phyloP scores from a whole-genome alignment of 2,113 vertebrate genomes.

The Coptodon bakossiorum region DNA sequence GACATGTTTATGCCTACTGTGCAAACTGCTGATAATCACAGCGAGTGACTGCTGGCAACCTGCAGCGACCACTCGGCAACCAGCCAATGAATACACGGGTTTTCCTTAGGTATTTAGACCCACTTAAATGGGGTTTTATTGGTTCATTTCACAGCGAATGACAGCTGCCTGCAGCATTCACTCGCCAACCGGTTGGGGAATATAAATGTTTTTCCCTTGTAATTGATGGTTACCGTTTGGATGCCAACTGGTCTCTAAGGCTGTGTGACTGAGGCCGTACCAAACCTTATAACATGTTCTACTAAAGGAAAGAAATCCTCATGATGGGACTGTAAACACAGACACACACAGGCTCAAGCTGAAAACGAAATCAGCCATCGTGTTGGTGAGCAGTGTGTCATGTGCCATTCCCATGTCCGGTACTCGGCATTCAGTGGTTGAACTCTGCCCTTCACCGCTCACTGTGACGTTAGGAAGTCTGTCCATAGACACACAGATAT shows the following conservation, averaged over 20 bases:
- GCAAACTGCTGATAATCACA: background rate
- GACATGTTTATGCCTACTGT: background rate
- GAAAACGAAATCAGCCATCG: background rate
- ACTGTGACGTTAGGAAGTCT: background rate
- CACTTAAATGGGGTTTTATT: background rate
- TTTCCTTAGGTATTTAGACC: background rate
- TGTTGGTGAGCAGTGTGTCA: background rate
- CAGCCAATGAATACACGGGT: rapidly evolving
- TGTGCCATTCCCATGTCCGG: background rate
- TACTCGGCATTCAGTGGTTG: background rate
- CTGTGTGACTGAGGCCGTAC: background rate
- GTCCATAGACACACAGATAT: background rate
- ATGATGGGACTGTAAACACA: background rate
- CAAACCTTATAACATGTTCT: background rate
- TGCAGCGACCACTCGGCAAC: background rate
- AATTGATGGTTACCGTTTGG: background rate
- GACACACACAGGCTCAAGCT: background rate
- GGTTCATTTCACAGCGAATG: background rate
- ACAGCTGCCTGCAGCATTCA: background rate
- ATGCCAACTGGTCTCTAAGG: background rate
- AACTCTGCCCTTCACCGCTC: background rate
- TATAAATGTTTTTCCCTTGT: background rate
- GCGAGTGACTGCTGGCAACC: background rate
- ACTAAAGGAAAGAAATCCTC: background rate
- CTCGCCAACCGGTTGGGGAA: background rate